These are phyloP conservation scores for honey bee (Apis mellifera) DNA, from an alignment of 1,140 invertebrate species.

Conservation along the genomic window Amel_HAv3.1 CM009945.2:4184001-4184500, in stretches of 20 bases:
- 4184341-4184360: too few species aligned
- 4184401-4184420: neutral
- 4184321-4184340: too few species aligned
- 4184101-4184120: neutral
- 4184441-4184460: neutral
- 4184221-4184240: neutral
- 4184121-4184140: neutral
- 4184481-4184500: neutral
- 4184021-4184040: too few species aligned
- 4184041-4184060: neutral
- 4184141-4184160: constrained; percentile 1
- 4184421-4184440: neutral
- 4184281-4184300: neutral
- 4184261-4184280: neutral
- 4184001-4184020: neutral
- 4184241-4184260: neutral
- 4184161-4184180: neutral
- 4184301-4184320: neutral
- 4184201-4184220: too few species aligned
- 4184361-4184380: neutral
- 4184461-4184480: neutral
- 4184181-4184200: neutral
- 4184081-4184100: neutral
- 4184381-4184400: neutral
- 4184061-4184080: neutral